Conservation (phyloP, 2,113 vertebrate species). For the Saccopteryx leptura region DNA sequence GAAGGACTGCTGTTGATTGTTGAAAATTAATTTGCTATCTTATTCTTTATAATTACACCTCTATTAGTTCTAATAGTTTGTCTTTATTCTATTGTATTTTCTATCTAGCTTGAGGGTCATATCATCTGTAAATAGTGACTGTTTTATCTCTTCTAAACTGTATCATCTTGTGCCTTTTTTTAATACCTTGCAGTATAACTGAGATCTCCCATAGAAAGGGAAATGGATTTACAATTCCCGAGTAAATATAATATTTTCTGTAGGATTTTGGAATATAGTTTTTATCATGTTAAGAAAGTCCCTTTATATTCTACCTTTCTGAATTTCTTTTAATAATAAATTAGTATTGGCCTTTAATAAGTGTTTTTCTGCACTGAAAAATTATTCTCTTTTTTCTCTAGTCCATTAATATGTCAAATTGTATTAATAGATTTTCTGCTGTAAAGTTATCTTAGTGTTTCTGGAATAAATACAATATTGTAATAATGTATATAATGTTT, state of each 20-base stretch:
- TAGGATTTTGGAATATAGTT: neutral
- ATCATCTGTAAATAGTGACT: neutral
- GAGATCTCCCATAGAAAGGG: neutral
- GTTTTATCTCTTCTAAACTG: neutral
- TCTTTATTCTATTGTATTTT: neutral
- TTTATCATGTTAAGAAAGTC: neutral
- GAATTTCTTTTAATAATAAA: slow-evolving; percentile 4
- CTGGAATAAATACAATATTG: neutral
- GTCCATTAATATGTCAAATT: neutral
- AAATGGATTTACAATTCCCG: neutral
- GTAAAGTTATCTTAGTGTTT: neutral
- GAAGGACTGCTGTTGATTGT: neutral
- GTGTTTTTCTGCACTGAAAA: neutral
- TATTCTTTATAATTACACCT: neutral
- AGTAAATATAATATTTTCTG: neutral
- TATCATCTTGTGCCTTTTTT: neutral
- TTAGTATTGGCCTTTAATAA: neutral
- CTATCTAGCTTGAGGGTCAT: neutral
- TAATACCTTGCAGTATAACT: neutral
- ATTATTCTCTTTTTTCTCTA: neutral
- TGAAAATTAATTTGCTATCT: slow-evolving; percentile 6
- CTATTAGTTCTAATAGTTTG: neutral
- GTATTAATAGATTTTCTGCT: neutral
- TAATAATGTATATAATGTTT: neutral
- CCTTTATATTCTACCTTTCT: neutral